Base-by-base conservation (phyloP, 2,113 vertebrate species). In the Pangasianodon gigas region DNA sequence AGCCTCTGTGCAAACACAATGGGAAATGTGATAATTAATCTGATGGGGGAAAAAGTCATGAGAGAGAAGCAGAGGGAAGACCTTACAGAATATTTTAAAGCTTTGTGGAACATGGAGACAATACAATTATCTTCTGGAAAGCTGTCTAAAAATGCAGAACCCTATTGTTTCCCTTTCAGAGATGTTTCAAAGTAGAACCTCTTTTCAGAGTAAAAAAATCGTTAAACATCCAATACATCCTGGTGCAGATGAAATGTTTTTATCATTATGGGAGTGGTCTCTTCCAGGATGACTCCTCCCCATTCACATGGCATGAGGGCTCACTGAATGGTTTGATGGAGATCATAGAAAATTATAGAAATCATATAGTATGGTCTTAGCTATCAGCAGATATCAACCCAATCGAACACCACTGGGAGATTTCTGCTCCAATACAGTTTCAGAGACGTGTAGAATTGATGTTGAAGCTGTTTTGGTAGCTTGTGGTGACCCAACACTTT, bases 1-100 rank as follows among this genome's bases (percentile, higher is more conserved):
- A 91, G 52, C 62, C 84, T 86, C 87, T 65, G 1, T 75, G 84
- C 81, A 65, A 62, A 87, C 56, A 86, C 84, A 87, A 84, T 32
- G 82, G 82, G 41, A 44, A 52, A 44, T 60, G 56, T 52, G 62
- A 89, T 89, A 82, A 89, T 87, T 51, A 89, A 69, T 89, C 82
- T 79, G 46, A 79, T 51, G 29, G 41, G 67, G 71, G 77, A 77
- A 82, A 74, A 88, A 69, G 75, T 56, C 88, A 65, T 32, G 46
- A 77, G 85, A 86, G 85, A 67, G 52, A 82, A 89, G 85, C 86
- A 84, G 52, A 83, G 58, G 16, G 81, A 29, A 85, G 41, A n/a
- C 37, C 44, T 65, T 62, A 16, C 21, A 41, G 58, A 32, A 26
- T 60, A 29, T 74, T 48, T 75, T 29, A 62, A 44, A 60, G 71